These are phyloP conservation scores for Pollenia amentaria DNA, from an alignment of 2,888 invertebrate species.

Conservation along the genomic window DNA sequence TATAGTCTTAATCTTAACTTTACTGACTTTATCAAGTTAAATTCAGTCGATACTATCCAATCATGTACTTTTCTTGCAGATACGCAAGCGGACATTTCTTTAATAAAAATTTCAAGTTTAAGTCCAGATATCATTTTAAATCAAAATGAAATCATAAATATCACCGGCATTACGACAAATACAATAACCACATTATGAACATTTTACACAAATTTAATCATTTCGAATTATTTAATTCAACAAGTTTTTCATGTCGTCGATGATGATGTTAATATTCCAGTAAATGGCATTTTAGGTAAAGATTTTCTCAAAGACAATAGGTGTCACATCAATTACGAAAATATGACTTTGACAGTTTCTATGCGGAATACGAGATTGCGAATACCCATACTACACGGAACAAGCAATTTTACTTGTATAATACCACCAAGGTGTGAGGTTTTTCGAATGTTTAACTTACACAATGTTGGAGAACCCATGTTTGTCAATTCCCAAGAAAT, in stretches of 20 bases:
- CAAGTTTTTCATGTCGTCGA: constrained; percentile 10
- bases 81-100: constrained; percentile 3
- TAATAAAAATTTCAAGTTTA: constrained; percentile 20
- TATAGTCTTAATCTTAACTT: background rate
- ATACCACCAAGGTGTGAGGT: constrained; percentile 41
- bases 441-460: constrained; percentile 15
- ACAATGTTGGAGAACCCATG: background rate
- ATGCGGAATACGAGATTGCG: background rate
- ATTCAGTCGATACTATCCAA: background rate
- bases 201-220: background rate
- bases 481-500: constrained; percentile 9
- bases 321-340: constrained; percentile 16
- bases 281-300: background rate
- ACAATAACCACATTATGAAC: background rate
- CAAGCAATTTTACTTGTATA: background rate
- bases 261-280: background rate
- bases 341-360: constrained; percentile 14
- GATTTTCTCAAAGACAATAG: constrained; percentile 23
- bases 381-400: background rate
- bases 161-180: constrained; percentile 5
- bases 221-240: constrained; percentile 4
- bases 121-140: background rate
- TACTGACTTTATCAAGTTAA: background rate
- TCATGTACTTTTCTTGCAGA: background rate
- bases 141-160: background rate